These are phyloP conservation scores for Otolemur garnettii DNA, from an alignment of 2,113 vertebrate species.

Conservation along the genomic window DNA sequence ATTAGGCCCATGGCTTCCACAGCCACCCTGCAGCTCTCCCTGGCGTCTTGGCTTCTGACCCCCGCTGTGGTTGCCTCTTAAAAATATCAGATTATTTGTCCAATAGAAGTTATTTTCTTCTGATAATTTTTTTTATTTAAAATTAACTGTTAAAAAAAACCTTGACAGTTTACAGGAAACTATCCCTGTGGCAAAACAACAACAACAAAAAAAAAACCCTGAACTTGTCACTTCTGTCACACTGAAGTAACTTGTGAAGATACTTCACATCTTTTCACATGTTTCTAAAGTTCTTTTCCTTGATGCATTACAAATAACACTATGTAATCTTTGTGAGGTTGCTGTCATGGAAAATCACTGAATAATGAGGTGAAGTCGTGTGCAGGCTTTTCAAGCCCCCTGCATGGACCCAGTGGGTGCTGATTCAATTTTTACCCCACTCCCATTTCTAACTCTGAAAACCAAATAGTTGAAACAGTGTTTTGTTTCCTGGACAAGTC, in stretches of 20 bases:
- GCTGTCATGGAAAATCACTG: background rate
- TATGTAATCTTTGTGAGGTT: background rate
- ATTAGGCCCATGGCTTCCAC: background rate
- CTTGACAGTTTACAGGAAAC: background rate
- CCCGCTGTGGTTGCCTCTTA: background rate
- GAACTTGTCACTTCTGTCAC: background rate
- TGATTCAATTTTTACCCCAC: background rate
- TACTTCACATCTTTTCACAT: too few species aligned
- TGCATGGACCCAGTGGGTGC: background rate
- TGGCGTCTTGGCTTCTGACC: background rate
- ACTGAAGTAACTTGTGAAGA: too few species aligned
- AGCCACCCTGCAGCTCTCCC: background rate
- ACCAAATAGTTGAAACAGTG: background rate
- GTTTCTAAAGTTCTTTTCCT: constrained; percentile 1
- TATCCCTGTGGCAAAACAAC: background rate
- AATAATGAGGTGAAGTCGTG: background rate
- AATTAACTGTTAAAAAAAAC: background rate
- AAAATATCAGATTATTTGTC: background rate
- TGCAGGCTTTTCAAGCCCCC: background rate
- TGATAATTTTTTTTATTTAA: background rate
- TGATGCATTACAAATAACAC: constrained; percentile 49
- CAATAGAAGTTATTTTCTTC: constrained; percentile 18
- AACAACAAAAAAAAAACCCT: background rate
- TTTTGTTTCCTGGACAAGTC: background rate
- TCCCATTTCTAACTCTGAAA: background rate